phyloP scores from a whole-genome alignment of 2,113 vertebrate species.

The Zosterops pallidus region DNA sequence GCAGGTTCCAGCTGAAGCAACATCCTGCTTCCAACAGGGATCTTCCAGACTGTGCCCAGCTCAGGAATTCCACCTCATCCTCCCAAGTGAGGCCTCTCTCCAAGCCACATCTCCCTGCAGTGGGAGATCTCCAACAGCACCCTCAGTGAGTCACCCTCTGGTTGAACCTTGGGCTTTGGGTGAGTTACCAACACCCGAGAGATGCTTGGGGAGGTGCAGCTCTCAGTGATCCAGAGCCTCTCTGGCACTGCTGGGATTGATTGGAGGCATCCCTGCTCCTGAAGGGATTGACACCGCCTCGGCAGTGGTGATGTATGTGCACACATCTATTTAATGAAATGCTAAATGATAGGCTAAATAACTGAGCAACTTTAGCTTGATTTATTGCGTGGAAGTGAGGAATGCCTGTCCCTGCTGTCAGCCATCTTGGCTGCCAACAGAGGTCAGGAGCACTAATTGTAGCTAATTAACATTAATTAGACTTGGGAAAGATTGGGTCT shows the following conservation, averaged over 20 bases:
- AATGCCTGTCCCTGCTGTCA: constrained; percentile 16
- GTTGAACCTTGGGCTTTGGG: rapidly evolving
- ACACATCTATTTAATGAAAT: constrained; percentile 19
- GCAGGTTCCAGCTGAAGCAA: background rate
- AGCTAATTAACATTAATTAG: constrained; percentile 54
- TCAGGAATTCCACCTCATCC: background rate
- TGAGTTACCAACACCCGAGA: rapidly evolving
- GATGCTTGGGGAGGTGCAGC: background rate
- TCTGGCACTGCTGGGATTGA: background rate
- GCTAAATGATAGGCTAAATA: constrained; percentile 41
- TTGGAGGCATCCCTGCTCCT: background rate
- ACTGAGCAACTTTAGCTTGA: constrained; percentile 39
- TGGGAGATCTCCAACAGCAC: background rate
- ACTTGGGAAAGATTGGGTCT: background rate
- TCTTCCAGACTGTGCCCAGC: background rate
- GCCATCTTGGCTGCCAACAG: constrained; percentile 36
- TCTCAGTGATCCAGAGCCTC: rapidly evolving
- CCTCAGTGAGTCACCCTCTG: background rate
- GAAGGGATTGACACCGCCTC: background rate
- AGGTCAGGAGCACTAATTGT: constrained; percentile 16
- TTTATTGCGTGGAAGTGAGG: background rate
- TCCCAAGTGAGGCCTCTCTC: background rate
- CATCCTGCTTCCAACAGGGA: background rate
- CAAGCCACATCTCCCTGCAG: background rate
- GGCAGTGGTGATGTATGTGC: background rate